Evolutionary conservation across 2,113 vertebrate genomes (phyloP).

Genomic region (Dicentrarchus labrax): DNA sequence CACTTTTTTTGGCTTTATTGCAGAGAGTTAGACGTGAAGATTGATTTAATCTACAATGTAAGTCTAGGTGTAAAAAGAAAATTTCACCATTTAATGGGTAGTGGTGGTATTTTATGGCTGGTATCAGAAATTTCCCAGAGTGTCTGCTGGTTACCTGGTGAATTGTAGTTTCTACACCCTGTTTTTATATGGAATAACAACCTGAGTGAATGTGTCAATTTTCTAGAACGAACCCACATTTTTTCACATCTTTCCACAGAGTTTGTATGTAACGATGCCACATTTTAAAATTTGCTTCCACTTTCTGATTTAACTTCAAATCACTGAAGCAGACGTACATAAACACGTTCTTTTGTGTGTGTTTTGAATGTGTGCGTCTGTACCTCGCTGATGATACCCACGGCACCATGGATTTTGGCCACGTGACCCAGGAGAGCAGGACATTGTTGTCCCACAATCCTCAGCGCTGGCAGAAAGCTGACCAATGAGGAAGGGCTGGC

Average conservation of each 20-base stretch:
- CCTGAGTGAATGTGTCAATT: too few relatives aligned
- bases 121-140: too few relatives aligned
- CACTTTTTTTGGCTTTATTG: background rate
- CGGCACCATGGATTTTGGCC: slow-evolving; percentile 92
- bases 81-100: too few relatives aligned
- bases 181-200: too few relatives aligned
- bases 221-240: too few relatives aligned
- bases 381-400: slow-evolving; percentile 91
- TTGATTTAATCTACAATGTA: background rate
- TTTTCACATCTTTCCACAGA: too few relatives aligned
- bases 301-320: background rate
- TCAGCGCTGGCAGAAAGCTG: slow-evolving; percentile 86
- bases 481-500: slow-evolving; percentile 87
- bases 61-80: too few relatives aligned
- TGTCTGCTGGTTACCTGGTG: too few relatives aligned
- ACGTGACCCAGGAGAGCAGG: slow-evolving; percentile 89
- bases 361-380: slow-evolving; percentile 2
- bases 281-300: background rate
- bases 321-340: background rate
- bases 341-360: background rate
- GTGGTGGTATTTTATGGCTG: too few relatives aligned
- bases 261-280: background rate
- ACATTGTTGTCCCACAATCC: slow-evolving; percentile 84
- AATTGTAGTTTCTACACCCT: too few relatives aligned
- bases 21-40: background rate